Evolutionary conservation across 2,797 vertebrate genomes (phyloP), one percentile per base, ranked within the genome.

Genomic region (Schizopygopsis pylzovi): DNA sequence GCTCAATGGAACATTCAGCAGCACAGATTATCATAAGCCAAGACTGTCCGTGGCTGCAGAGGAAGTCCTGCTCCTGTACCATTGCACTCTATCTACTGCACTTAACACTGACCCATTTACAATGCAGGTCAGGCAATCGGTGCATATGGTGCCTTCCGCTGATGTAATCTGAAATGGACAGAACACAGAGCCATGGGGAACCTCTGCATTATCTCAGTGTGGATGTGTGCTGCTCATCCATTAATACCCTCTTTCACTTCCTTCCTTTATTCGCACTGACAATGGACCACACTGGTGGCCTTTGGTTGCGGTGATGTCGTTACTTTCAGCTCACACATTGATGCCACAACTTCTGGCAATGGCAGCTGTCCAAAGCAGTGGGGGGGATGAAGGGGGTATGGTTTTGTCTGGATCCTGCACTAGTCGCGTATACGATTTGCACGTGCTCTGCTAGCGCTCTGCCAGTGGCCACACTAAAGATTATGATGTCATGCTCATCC

Each of bases 401-500:
- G 65, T 47, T 80, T 71, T 67, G 85, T 86, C 59, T 75, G 85
- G 78, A 84, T 63, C 71, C 22, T 54, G 79, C 9, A 37, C 78
- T 81, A 75, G 89, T 88, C 90, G 91, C 92, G 91, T 93, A 93
- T 88, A 93, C 87, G 90, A 90, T 90, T 92, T 92, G 93, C 95
- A 95, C 93, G 95, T 95, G 96, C 93, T 94, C 87, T 91, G 90
- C 94, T 91, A 83, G 91, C 88, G 84, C 93, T 92, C 94, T 94
- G 92, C 93, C 94, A 95, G 91, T 94, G 94, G 93, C 90, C 87
- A 76, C 92, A 95, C 93, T 95, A 95, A 95, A 92, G 89, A 91
- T 89, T 92, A 95, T 96, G 96, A 96, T 95, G 95, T 96, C 96
- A 96, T 95, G 92, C 91, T 95, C 92, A 95, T 90, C 95, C 95